A percentile compares a stretch with the other conserved stretches of the same genome.
These are phyloP conservation scores for Cephalotes varians DNA, from an alignment of 2,888 invertebrate species.

Conservation along the genomic window DNA sequence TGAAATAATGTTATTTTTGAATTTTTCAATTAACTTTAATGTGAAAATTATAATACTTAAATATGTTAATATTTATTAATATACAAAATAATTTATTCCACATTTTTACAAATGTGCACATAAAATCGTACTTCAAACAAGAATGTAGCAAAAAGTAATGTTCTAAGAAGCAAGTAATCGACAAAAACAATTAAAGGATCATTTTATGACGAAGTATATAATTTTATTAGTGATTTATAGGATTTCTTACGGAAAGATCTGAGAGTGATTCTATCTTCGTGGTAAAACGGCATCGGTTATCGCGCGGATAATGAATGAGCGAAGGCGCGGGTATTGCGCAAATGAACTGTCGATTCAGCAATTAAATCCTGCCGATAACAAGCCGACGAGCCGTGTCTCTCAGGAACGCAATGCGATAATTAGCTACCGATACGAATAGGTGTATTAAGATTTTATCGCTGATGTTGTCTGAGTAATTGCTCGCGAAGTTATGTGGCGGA, in stretches of 20 bases:
- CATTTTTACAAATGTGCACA: background rate
- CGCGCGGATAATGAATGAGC: slow-evolving; percentile 28
- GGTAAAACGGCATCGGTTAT: slow-evolving; percentile 18
- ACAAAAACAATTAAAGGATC: background rate
- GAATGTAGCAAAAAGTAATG: background rate
- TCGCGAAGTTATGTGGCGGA: background rate
- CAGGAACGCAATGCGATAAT: slow-evolving; percentile 46
- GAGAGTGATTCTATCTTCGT: slow-evolving; percentile 33
- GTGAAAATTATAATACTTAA: background rate
- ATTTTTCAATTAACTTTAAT: background rate
- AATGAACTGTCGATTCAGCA: slow-evolving; percentile 51
- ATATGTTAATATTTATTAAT: no score
- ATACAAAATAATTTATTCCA: background rate
- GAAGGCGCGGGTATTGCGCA: slow-evolving; percentile 24
- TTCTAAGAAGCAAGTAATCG: slow-evolving; percentile 1
- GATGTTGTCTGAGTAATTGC: slow-evolving; percentile 32
- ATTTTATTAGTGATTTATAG: slow-evolving; percentile 2
- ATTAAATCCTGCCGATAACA: slow-evolving; percentile 55
- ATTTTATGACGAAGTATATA: background rate
- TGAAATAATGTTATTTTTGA: background rate
- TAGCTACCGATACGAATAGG: slow-evolving; percentile 48
- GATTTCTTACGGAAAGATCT: slow-evolving; percentile 28
- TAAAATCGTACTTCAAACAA: background rate
- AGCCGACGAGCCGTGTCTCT: slow-evolving; percentile 26
- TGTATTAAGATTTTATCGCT: slow-evolving; percentile 51